Base-by-base conservation (phyloP, 2,113 vertebrate species). In the Oostethus manadensis region DNA sequence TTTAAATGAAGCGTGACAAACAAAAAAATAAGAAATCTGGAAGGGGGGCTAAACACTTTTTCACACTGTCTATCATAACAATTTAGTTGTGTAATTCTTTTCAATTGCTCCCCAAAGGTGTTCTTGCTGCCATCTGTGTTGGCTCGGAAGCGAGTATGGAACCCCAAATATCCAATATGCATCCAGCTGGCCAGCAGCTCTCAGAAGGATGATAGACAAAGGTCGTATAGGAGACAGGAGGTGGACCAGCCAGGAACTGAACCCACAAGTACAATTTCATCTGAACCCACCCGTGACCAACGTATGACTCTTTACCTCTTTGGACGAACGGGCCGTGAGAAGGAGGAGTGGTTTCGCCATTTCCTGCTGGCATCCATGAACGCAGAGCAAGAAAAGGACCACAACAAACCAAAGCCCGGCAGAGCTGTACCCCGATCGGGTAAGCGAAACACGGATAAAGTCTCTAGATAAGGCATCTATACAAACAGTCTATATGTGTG, bases 91-190 rank as follows among this genome's bases (percentile, higher is more conserved):
- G 18, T 46, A 18, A 46, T 2, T 53, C 26, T 21, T 60, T 1
- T 44, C 57, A 72, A 18, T 65, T 4, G 48, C 75, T 74, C 6
- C 47, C 63, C 63, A 40, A 81, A 95, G 93, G 88, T 95, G 3
- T 92, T 90, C 72, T 88, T 96, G 55, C 84, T 90, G 58, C 94
- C 93, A 1, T 61, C 85, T 17, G 78, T 74, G 56, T 73, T 96
- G 85, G 93, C 93, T 21, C 87, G 86, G 49, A 96, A 96, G 77
- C 77, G 93, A 73, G 64, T 86, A 1, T 96, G 94, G 93, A 96
- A 94, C 80, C 92, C 90, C 69, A 96, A 95, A 67, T 96, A 95
- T 60, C 93, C 94, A 66, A 93, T 94, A 84, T 94, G 93, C 60
- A 57, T 96, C 70, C 87, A 90, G 49, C 82, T 93, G 49, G 62